Conservation (phyloP, 1,140 invertebrate species). For the Akabosia matsudoensis region DNA sequence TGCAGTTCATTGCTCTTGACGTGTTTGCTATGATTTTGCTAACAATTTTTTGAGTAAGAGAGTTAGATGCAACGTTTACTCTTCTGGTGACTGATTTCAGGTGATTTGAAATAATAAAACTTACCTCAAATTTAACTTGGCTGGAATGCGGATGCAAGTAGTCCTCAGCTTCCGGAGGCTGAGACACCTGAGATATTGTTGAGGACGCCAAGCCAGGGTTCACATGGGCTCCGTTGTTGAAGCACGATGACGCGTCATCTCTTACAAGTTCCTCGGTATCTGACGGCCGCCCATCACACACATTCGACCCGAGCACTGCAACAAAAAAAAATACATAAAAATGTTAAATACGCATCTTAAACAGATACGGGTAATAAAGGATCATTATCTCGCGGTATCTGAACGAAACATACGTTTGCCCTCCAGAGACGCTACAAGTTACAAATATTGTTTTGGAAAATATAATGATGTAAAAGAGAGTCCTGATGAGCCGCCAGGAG, state of each 20-base stretch:
- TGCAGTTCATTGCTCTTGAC: no score
- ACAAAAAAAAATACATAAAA: no score
- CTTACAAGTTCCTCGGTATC: constrained; percentile 60
- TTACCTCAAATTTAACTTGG: constrained; percentile 47
- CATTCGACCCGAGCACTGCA: constrained; percentile 53
- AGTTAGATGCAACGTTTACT: no score
- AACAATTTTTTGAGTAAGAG: no score
- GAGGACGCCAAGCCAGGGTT: constrained; percentile 40
- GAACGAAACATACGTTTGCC: background rate
- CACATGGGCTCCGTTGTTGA: constrained; percentile 43
- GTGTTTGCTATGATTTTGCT: no score
- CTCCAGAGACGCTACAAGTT: background rate
- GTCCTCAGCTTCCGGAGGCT: constrained; percentile 16
- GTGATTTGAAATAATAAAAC: no score
- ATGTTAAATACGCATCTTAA: no score
- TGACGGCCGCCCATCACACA: constrained; percentile 57
- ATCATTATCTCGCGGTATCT: constrained; percentile 8
- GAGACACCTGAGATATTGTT: constrained; percentile 7
- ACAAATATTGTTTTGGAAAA: background rate
- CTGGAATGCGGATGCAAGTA: constrained; percentile 35
- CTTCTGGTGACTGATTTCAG: no score
- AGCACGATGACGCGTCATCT: constrained; percentile 44
- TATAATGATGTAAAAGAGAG: background rate
- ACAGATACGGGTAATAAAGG: background rate
- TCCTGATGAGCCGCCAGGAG: background rate